phyloP scores from a whole-genome alignment of 2,888 invertebrate species.

The Philereme transversata region DNA sequence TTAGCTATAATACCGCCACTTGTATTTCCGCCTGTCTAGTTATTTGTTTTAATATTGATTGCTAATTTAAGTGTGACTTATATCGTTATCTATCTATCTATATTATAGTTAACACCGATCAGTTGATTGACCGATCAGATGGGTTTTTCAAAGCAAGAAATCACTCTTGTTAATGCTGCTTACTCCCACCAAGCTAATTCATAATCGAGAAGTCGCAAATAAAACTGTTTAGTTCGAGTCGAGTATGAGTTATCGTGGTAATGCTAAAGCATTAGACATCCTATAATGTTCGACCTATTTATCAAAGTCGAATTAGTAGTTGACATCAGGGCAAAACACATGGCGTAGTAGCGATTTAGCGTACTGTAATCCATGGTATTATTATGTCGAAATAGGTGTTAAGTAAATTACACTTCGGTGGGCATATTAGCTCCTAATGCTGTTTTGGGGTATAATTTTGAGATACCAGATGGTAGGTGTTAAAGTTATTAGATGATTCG shows the following conservation, averaged over 20 bases:
- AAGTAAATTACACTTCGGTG: conserved; percentile 69
- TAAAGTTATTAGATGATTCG: not conserved
- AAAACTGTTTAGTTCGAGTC: conserved; percentile 2
- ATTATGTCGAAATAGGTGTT: conserved; percentile 74
- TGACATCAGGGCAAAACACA: conserved; percentile 74
- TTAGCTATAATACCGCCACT: no score
- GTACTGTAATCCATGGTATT: conserved; percentile 51
- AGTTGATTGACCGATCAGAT: no score
- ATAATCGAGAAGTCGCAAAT: no score
- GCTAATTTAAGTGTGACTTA: no score
- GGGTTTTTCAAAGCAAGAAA: no score
- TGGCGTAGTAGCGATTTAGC: conserved; percentile 62
- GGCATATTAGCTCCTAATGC: conserved; percentile 44
- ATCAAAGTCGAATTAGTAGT: conserved; percentile 76
- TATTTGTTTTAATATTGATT: no score
- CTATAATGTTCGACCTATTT: conserved; percentile 68
- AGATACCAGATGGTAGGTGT: conserved; percentile 16
- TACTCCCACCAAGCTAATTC: no score
- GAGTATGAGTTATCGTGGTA: conserved; percentile 31
- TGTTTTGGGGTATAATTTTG: conserved; percentile 24
- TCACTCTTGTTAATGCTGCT: no score
- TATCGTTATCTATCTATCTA: no score
- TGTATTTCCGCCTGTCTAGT: no score
- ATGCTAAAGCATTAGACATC: conserved; percentile 42
- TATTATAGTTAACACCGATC: no score